Percentiles rank a stretch among this genome's conserved stretches.
These are phyloP conservation scores for Machimus atricapillus DNA, from an alignment of 2,888 invertebrate genomes.

Conservation along the genomic window DNA sequence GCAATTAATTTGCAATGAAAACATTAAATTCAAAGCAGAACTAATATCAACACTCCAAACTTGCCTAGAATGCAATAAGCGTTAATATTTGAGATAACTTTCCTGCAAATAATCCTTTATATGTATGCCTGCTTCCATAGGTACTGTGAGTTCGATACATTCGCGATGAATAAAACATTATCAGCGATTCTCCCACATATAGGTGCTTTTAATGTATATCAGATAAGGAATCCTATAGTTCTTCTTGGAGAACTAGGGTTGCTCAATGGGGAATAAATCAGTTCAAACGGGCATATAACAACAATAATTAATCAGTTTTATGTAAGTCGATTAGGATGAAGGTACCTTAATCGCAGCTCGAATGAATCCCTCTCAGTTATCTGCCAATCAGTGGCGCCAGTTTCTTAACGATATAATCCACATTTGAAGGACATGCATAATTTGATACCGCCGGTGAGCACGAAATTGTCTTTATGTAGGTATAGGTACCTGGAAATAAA, in stretches of 20 bases:
- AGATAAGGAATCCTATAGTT: not conserved
- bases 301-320: not conserved
- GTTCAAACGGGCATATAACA: not conserved
- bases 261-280: not conserved
- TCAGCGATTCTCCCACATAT: not conserved
- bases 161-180: not conserved
- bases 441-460: not conserved
- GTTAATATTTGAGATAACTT: too few relatives aligned
- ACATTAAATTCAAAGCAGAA: too few relatives aligned
- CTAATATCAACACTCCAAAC: too few relatives aligned
- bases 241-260: not conserved
- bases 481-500: not conserved
- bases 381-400: not conserved
- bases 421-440: not conserved
- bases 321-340: not conserved
- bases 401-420: not conserved
- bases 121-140: not conserved
- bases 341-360: not conserved
- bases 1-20: too few relatives aligned
- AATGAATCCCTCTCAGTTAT: not conserved
- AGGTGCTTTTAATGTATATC: not conserved
- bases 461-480: not conserved
- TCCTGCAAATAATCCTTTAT: too few relatives aligned
- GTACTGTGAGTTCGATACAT: not conserved
- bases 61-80: too few relatives aligned